These are phyloP conservation scores for Lepidurus arcticus DNA, from an alignment of 1,140 invertebrate species.

Conservation along the genomic window DNA sequence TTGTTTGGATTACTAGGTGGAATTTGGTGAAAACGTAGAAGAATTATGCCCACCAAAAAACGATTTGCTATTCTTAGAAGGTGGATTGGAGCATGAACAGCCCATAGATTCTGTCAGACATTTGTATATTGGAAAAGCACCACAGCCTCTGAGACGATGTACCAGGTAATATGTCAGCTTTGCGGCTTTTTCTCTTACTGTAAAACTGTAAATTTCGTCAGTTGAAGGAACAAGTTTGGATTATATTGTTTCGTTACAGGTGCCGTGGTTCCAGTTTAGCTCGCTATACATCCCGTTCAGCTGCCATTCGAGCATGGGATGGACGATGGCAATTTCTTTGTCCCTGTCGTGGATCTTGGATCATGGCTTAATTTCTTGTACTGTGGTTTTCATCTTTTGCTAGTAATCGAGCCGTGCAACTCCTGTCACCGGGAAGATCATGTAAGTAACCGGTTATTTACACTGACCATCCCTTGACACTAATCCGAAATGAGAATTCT, in stretches of 20 bases:
- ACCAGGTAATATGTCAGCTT: neutral
- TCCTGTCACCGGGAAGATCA: neutral
- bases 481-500: neutral
- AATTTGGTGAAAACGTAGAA: slow-evolving; percentile 29
- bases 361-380: neutral
- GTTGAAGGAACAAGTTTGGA: neutral
- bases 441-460: neutral
- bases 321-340: slow-evolving; percentile 30
- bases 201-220: neutral
- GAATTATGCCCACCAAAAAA: slow-evolving; percentile 6
- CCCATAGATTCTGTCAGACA: slow-evolving; percentile 29
- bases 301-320: slow-evolving; percentile 31
- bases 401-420: neutral
- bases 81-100: slow-evolving; percentile 14
- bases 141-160: slow-evolving; percentile 23
- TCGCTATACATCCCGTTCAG: slow-evolving; percentile 13
- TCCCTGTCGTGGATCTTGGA: slow-evolving; percentile 33
- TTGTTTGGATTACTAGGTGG: slow-evolving; percentile 22
- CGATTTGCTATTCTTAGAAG: slow-evolving; percentile 23
- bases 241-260: neutral
- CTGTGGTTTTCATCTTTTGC: neutral
- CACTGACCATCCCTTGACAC: neutral
- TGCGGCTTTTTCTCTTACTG: neutral
- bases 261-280: neutral
- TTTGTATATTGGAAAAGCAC: slow-evolving; percentile 29